Conservation (phyloP, 2,113 vertebrate species). For the Nothobranchius furzeri region DNA sequence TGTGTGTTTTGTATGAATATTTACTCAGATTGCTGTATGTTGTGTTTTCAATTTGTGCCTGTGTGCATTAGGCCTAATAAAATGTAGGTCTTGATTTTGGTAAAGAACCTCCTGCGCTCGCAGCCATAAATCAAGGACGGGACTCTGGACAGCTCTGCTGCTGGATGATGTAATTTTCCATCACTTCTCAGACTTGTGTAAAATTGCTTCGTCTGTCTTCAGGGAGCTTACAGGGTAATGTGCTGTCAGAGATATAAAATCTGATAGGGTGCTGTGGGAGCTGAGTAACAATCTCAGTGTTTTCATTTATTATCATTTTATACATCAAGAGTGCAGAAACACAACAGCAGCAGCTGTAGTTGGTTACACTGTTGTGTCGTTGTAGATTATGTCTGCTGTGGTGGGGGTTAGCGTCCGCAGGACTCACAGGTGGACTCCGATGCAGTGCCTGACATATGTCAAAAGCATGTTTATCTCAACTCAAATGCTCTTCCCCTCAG, state of each 20-base stretch:
- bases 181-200: conserved; percentile 65
- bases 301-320: conserved; percentile 56
- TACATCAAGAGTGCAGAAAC: conserved; percentile 43
- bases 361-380: conserved; percentile 41
- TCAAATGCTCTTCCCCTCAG: conserved; percentile 38
- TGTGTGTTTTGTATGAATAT: conserved; percentile 19
- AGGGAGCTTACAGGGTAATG: conserved; percentile 66
- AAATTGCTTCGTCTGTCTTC: conserved; percentile 67
- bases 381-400: conserved; percentile 42
- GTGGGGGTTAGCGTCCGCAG: conserved; percentile 38
- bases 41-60: conserved; percentile 53
- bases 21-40: conserved; percentile 24
- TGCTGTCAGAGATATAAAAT: conserved; percentile 66
- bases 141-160: conserved; percentile 35
- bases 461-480: conserved; percentile 40
- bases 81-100: conserved; percentile 24
- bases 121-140: conserved; percentile 47
- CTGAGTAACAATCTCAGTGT: conserved; percentile 54
- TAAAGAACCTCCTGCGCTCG: conserved; percentile 33
- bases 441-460: conserved; percentile 49
- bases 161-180: conserved; percentile 63
- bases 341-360: conserved; percentile 44
- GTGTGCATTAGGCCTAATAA: conserved; percentile 26
- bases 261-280: conserved; percentile 55
- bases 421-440: conserved; percentile 40